A percentile compares a stretch with the other conserved stretches of the same genome.
These are phyloP conservation scores for Brachyhypopomus gauderio DNA, from an alignment of 2,113 vertebrate genomes.

Conservation along the genomic window DNA sequence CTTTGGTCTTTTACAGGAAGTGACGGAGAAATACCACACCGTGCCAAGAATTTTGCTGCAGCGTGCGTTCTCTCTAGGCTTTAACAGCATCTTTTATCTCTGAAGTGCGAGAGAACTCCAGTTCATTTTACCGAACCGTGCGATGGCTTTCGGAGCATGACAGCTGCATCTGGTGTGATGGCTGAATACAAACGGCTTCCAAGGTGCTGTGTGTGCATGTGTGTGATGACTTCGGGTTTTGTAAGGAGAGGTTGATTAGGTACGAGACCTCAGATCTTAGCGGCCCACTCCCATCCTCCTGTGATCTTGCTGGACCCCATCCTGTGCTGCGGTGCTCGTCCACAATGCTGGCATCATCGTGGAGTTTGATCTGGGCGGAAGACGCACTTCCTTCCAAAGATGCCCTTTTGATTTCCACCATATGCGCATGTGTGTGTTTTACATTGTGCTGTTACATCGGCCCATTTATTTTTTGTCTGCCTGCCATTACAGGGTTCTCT, in stretches of 20 bases:
- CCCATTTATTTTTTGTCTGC: neutral
- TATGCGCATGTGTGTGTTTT: neutral
- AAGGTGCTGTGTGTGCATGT: too few relatives aligned
- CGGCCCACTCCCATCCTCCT: too few relatives aligned
- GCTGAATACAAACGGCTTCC: too few relatives aligned
- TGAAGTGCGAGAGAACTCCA: neutral
- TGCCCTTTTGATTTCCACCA: neutral
- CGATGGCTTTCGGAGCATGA: too few relatives aligned
- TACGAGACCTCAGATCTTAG: too few relatives aligned
- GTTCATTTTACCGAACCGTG: too few relatives aligned
- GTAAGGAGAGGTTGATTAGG: too few relatives aligned
- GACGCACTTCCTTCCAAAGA: neutral
- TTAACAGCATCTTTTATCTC: neutral
- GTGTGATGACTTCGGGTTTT: too few relatives aligned
- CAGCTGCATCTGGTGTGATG: too few relatives aligned
- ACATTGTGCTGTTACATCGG: neutral
- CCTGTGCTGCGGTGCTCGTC: neutral
- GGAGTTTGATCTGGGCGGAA: neutral
- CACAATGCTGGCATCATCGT: neutral
- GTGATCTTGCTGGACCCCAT: neutral
- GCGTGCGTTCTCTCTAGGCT: neutral
- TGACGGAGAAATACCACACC: slow-evolving; percentile 4
- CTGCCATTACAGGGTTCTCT: neutral
- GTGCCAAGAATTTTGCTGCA: neutral
- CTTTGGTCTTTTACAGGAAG: neutral